These are phyloP conservation scores for Pseudomyrmex flavicornis DNA, from an alignment of 1,140 invertebrate genomes.

Conservation along the genomic window DNA sequence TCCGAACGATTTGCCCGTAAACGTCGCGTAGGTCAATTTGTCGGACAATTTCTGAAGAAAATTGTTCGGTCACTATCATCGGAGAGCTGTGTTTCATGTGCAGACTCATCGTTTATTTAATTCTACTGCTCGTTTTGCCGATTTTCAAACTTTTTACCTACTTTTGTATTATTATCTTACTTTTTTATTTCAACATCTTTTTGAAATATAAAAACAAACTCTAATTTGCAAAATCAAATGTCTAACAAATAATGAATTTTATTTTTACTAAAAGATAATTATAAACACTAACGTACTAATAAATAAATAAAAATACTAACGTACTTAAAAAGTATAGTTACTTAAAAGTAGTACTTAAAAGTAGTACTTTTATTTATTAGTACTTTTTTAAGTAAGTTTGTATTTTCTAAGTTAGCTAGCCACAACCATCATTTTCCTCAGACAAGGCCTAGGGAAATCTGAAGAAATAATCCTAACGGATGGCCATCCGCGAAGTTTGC, in stretches of 20 bases:
- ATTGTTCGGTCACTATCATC: conserved; percentile 80
- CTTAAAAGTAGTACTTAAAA: too few species aligned
- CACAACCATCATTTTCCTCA: conserved; percentile 21
- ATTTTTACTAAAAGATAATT: neutral
- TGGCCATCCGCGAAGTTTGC: conserved; percentile 83
- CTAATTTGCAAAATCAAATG: neutral
- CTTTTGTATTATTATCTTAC: neutral
- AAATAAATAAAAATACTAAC: too few species aligned
- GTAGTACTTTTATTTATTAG: too few species aligned
- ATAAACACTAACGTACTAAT: neutral
- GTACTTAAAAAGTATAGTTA: too few species aligned
- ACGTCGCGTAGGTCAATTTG: conserved; percentile 79
- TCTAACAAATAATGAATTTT: conserved; percentile 1
- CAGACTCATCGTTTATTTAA: conserved; percentile 62
- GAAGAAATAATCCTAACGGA: conserved; percentile 84
- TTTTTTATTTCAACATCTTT: neutral
- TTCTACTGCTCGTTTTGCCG: conserved; percentile 7
- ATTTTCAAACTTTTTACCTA: neutral
- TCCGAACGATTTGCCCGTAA: conserved; percentile 83
- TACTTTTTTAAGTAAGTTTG: neutral
- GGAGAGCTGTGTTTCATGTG: conserved; percentile 39
- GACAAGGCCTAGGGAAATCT: conserved; percentile 70
- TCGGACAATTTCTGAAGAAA: conserved; percentile 84
- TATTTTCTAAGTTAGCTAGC: conserved; percentile 12
- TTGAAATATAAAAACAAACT: neutral